Evolutionary conservation across 2,113 vertebrate genomes (phyloP).

Genomic region (Astur gentilis): DNA sequence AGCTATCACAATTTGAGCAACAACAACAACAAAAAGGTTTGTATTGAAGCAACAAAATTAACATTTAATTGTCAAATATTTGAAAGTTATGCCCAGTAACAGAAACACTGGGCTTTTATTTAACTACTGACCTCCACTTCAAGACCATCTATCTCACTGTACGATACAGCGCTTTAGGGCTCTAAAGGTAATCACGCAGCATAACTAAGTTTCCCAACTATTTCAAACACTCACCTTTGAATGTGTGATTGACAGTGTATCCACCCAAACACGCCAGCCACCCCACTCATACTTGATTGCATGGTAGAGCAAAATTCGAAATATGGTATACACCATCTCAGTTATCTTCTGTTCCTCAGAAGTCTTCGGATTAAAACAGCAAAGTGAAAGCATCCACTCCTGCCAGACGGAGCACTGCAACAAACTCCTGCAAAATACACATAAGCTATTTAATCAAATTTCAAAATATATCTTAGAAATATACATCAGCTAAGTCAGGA

Average conservation of each 20-base stretch:
- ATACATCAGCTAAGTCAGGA: neutral
- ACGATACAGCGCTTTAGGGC: neutral
- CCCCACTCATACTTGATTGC: constrained; percentile 98
- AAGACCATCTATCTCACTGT: neutral
- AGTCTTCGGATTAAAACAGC: constrained; percentile 88
- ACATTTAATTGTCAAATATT: neutral
- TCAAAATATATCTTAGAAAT: neutral
- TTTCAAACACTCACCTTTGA: constrained; percentile 85
- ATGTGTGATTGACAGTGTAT: constrained; percentile 97
- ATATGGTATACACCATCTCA: constrained; percentile 98
- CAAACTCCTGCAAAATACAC: constrained; percentile 83
- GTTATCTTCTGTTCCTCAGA: constrained; percentile 97
- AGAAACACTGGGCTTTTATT: neutral
- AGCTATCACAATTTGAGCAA: neutral
- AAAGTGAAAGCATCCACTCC: constrained; percentile 98
- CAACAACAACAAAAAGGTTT: neutral
- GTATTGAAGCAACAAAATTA: neutral
- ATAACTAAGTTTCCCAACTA: neutral
- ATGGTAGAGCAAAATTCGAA: constrained; percentile 97
- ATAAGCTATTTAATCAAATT: neutral
- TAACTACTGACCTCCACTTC: neutral
- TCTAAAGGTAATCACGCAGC: neutral
- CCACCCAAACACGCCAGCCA: constrained; percentile 99
- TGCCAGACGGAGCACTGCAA: constrained; percentile 99
- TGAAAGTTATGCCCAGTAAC: neutral